Conservation (phyloP, 2,888 invertebrate genomes). For the Heliconius ethilla region DNA sequence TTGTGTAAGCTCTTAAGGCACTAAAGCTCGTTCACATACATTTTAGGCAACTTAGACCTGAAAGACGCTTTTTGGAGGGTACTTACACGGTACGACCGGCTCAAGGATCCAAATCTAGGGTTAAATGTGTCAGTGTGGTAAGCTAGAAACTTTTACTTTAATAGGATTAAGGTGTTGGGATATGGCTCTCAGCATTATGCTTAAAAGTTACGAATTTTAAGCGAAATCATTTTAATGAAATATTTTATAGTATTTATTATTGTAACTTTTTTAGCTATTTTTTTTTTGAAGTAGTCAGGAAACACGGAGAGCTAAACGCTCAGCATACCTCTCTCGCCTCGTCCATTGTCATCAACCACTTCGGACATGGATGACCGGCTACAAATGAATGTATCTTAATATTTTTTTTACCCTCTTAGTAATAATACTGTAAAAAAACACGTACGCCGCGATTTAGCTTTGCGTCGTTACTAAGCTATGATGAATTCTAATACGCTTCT, state of each 20-base stretch:
- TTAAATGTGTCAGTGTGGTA: slow-evolving; percentile 11
- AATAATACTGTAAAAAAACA: too few relatives aligned
- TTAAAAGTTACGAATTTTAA: background rate
- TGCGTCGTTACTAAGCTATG: too few relatives aligned
- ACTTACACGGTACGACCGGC: slow-evolving; percentile 2
- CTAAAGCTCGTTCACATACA: slow-evolving; percentile 19
- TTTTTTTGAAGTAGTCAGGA: too few relatives aligned
- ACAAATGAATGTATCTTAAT: too few relatives aligned
- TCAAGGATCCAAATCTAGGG: slow-evolving; percentile 16
- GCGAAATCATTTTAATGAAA: background rate
- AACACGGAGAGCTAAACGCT: too few relatives aligned
- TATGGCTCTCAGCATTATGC: background rate
- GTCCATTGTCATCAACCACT: background rate
- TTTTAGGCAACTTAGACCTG: slow-evolving; percentile 16
- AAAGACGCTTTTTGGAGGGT: slow-evolving; percentile 13
- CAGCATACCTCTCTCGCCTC: background rate
- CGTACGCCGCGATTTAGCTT: too few relatives aligned
- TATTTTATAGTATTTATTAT: background rate
- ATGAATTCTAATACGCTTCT: too few relatives aligned
- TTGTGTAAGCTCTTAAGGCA: slow-evolving; percentile 15
- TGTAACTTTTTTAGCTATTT: too few relatives aligned
- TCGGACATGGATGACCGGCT: too few relatives aligned
- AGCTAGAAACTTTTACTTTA: slow-evolving; percentile 7
- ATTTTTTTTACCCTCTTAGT: too few relatives aligned
- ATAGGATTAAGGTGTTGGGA: background rate